These are phyloP conservation scores for Ormyrus labotus DNA, from an alignment of 2,888 invertebrate species.

Conservation along the genomic window DNA sequence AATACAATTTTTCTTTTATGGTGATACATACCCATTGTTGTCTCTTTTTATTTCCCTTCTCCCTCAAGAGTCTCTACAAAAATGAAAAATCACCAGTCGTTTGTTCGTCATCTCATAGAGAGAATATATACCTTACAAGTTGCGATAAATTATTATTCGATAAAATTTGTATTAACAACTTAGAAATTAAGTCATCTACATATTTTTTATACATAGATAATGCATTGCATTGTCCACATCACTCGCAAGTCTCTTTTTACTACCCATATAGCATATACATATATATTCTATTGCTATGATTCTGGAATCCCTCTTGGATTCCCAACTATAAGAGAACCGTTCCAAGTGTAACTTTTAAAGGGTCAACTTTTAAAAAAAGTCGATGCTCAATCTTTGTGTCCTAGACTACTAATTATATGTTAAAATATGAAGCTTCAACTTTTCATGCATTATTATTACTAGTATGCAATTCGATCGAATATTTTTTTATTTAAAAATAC, in stretches of 20 bases:
- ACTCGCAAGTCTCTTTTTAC: conserved; percentile 45
- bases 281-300: conserved; percentile 48
- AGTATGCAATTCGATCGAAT: not conserved
- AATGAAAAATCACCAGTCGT: conserved; percentile 44
- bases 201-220: conserved; percentile 61
- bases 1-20: conserved; percentile 45
- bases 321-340: conserved; percentile 13
- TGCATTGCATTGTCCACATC: conserved; percentile 61
- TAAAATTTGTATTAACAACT: conserved; percentile 57
- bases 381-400: conserved; percentile 26
- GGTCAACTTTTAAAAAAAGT: conserved; percentile 28
- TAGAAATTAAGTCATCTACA: conserved; percentile 57
- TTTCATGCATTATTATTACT: not conserved
- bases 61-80: conserved; percentile 17
- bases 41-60: conserved; percentile 39
- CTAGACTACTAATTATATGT: not conserved
- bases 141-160: conserved; percentile 53
- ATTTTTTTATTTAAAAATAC: not conserved
- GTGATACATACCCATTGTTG: conserved; percentile 38
- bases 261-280: conserved; percentile 24
- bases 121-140: conserved; percentile 47
- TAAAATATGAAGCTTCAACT: not conserved
- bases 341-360: conserved; percentile 14
- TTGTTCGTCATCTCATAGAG: conserved; percentile 51
- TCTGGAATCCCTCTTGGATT: conserved; percentile 40